Percentiles rank a stretch among this genome's conserved stretches.
Evolutionary conservation across 2,797 vertebrate genomes (phyloP).

Genomic region (Gymnoscopelus microlampas): DNA sequence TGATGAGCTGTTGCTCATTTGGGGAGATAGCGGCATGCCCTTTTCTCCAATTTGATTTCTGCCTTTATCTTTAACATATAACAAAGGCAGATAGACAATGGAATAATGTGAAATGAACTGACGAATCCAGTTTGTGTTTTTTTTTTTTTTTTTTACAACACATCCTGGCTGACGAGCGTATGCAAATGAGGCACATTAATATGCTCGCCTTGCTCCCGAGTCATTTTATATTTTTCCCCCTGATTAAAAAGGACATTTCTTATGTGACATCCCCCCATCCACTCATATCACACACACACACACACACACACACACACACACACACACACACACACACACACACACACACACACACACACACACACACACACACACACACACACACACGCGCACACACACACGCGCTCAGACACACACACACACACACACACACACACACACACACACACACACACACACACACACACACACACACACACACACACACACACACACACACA

Average conservation of each 20-base stretch:
- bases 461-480: slow-evolving; percentile 4
- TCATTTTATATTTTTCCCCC: slow-evolving; percentile 86
- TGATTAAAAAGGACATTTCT: slow-evolving; percentile 87
- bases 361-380: slow-evolving; percentile 19
- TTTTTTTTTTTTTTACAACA: slow-evolving; percentile 68
- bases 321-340: slow-evolving; percentile 16
- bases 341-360: not conserved
- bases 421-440: slow-evolving; percentile 18
- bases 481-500: slow-evolving; percentile 44
- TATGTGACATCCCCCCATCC: slow-evolving; percentile 82
- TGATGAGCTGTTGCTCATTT: slow-evolving; percentile 88
- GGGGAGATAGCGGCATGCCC: slow-evolving; percentile 86
- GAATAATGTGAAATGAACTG: slow-evolving; percentile 87
- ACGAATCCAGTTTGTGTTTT: slow-evolving; percentile 83
- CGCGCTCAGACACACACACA: slow-evolving; percentile 12
- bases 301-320: slow-evolving; percentile 22
- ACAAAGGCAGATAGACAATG: slow-evolving; percentile 88
- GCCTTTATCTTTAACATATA: slow-evolving; percentile 87
- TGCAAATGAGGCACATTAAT: slow-evolving; percentile 87
- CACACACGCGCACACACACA: slow-evolving; percentile 21
- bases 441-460: slow-evolving; percentile 33
- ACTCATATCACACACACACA: slow-evolving; percentile 75
- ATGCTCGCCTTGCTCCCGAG: slow-evolving; percentile 84
- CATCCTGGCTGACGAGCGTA: slow-evolving; percentile 85
- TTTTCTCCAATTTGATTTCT: slow-evolving; percentile 87